These are phyloP conservation scores for Ichneumoninae sp. DNA, from an alignment of 2,888 invertebrate species.

Conservation along the genomic window DNA sequence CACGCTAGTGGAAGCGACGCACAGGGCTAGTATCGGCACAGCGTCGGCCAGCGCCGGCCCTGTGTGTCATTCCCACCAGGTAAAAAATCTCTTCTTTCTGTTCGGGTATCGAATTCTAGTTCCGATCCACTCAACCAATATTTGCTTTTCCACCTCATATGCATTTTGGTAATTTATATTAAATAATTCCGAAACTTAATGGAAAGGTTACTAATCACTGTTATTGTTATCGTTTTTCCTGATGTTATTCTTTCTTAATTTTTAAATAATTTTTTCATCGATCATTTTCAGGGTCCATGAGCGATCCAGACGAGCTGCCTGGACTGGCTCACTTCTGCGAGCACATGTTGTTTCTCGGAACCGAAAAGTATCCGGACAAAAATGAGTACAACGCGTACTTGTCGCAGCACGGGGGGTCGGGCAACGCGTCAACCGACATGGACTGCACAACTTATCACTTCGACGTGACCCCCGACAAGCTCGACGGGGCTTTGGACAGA, in stretches of 20 bases:
- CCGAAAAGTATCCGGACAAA: constrained; percentile 95
- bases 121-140: too few relatives aligned
- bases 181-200: not conserved
- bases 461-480: constrained; percentile 93
- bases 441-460: constrained; percentile 98
- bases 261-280: not conserved
- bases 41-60: too few relatives aligned
- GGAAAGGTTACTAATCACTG: too few relatives aligned
- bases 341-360: constrained; percentile 99
- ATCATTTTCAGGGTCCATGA: constrained; percentile 89
- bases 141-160: not conserved
- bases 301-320: constrained; percentile 95
- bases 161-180: not conserved
- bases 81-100: too few relatives aligned
- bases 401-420: constrained; percentile 95
- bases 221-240: too few relatives aligned
- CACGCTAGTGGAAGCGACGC: too few relatives aligned
- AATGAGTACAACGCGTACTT: constrained; percentile 96
- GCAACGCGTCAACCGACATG: constrained; percentile 96
- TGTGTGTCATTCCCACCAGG: too few relatives aligned
- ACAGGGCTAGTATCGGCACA: too few relatives aligned
- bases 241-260: not conserved
- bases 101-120: too few relatives aligned
- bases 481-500: constrained; percentile 93
- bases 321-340: constrained; percentile 99